Percentiles rank a stretch among this genome's conserved stretches.
These are phyloP conservation scores for Lordiphosa collinella DNA, from an alignment of 1,140 invertebrate genomes.

Conservation along the genomic window DNA sequence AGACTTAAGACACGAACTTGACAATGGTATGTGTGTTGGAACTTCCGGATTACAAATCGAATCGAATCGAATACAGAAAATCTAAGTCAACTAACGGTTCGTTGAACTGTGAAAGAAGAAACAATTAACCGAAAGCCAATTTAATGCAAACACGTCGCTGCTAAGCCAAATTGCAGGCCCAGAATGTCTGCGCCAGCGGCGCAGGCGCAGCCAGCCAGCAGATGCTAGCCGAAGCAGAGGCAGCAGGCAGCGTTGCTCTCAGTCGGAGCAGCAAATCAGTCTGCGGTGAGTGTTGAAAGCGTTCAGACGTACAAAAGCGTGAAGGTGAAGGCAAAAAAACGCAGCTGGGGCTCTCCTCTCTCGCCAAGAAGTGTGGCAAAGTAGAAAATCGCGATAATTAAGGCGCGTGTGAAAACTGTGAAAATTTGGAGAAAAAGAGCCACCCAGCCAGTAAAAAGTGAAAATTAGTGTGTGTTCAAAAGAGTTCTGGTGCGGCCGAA, in stretches of 20 bases:
- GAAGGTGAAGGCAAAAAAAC: slow-evolving; percentile 14
- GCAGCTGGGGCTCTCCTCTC: too few relatives aligned
- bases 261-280: slow-evolving; percentile 43
- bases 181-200: slow-evolving; percentile 25
- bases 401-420: slow-evolving; percentile 66
- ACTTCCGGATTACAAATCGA: slow-evolving; percentile 53
- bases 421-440: slow-evolving; percentile 49
- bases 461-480: slow-evolving; percentile 52
- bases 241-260: slow-evolving; percentile 5
- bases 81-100: slow-evolving; percentile 54
- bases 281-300: slow-evolving; percentile 73
- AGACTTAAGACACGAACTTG: slow-evolving; percentile 68
- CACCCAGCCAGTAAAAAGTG: slow-evolving; percentile 50
- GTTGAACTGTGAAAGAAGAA: slow-evolving; percentile 53
- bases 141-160: slow-evolving; percentile 54
- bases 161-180: slow-evolving; percentile 24
- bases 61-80: slow-evolving; percentile 28
- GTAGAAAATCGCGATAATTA: slow-evolving; percentile 50
- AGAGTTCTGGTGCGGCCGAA: slow-evolving; percentile 33
- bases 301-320: slow-evolving; percentile 54
- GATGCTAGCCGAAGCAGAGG: slow-evolving; percentile 13
- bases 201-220: slow-evolving; percentile 8
- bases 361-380: slow-evolving; percentile 41
- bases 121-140: slow-evolving; percentile 48
- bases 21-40: slow-evolving; percentile 20